A percentile compares a stretch with the other conserved stretches of the same genome.
Conservation (phyloP, 1,140 invertebrate species). For the Coenobita brevimanus region DNA sequence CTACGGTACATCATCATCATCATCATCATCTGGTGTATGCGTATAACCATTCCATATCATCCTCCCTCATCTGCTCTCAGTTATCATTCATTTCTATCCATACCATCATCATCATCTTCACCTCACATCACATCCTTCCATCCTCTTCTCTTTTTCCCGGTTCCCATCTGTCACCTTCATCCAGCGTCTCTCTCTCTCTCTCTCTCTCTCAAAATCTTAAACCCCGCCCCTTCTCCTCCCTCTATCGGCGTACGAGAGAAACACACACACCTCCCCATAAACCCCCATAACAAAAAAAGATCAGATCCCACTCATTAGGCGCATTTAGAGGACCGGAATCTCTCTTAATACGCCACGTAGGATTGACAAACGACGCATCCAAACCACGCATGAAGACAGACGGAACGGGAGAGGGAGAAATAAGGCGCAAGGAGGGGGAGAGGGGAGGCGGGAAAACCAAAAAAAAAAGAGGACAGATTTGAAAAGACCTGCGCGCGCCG, state of each 20-base stretch:
- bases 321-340: not conserved
- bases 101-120: too few relatives aligned
- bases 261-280: too few relatives aligned
- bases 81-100: too few relatives aligned
- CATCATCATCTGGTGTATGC: not conserved
- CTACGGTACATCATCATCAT: too few relatives aligned
- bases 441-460: not conserved
- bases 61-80: too few relatives aligned
- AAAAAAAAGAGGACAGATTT: constrained; percentile 33
- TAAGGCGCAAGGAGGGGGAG: not conserved
- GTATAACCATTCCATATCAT: too few relatives aligned
- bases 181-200: too few relatives aligned
- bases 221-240: not conserved
- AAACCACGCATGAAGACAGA: not conserved
- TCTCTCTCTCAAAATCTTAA: too few relatives aligned
- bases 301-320: constrained; percentile 16
- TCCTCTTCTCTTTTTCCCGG: too few relatives aligned
- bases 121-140: too few relatives aligned
- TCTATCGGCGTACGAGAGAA: not conserved
- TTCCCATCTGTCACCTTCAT: too few relatives aligned
- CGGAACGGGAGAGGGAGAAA: not conserved
- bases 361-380: constrained; percentile 6
- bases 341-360: not conserved
- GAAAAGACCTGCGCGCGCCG: constrained; percentile 29
- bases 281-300: not conserved